These are phyloP conservation scores for Cochlearius cochlearius DNA, from an alignment of 2,113 vertebrate genomes.

Conservation along the genomic window DNA sequence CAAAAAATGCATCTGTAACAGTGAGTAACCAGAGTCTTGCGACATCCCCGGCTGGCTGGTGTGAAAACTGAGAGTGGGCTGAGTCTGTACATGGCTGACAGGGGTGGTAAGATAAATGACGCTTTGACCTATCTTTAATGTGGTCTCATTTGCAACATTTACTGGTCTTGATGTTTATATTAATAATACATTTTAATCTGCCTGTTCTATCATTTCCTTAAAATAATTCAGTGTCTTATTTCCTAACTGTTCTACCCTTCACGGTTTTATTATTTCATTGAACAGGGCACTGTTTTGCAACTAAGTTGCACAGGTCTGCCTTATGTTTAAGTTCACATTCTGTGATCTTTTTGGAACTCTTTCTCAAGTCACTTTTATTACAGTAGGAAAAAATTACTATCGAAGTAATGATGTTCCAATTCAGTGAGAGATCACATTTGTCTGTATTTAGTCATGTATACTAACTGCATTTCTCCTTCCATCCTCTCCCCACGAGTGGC, in stretches of 20 bases:
- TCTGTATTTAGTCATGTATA: background rate
- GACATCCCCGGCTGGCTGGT: background rate
- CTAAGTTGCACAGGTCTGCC: background rate
- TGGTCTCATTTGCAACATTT: background rate
- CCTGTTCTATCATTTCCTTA: background rate
- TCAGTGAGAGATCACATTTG: conserved; percentile 13
- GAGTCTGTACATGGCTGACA: background rate
- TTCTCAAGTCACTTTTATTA: conserved; percentile 1
- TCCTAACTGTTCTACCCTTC: background rate
- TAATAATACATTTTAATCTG: background rate
- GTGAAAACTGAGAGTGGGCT: background rate
- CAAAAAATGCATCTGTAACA: background rate
- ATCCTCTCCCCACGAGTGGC: background rate
- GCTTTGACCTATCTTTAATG: background rate
- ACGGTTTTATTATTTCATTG: background rate
- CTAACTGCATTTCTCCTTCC: background rate
- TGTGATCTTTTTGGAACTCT: background rate
- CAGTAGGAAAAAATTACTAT: background rate
- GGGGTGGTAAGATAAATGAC: background rate
- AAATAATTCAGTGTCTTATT: background rate
- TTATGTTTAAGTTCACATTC: background rate
- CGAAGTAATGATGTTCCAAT: conserved; percentile 22
- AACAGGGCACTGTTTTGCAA: background rate
- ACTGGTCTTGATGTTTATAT: background rate
- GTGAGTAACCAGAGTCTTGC: background rate